Percentiles rank a stretch among this genome's conserved stretches.
These are phyloP conservation scores for Tenebrio molitor DNA, from an alignment of 1,140 invertebrate genomes.

Conservation along the genomic window DNA sequence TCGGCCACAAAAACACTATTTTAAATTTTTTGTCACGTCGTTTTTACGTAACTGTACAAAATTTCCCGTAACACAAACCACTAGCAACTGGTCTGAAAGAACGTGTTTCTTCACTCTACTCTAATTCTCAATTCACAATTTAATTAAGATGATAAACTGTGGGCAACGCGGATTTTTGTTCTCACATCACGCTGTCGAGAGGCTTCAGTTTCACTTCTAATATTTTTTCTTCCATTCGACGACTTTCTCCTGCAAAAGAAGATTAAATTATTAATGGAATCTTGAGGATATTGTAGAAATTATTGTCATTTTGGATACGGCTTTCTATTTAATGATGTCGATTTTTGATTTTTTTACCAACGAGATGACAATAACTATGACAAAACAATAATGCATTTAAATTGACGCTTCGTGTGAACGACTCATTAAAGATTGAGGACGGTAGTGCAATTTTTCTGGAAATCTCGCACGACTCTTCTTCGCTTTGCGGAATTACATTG, in stretches of 20 bases:
- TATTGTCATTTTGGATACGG: constrained; percentile 10
- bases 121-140: neutral
- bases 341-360: constrained; percentile 15
- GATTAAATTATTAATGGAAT: constrained; percentile 19
- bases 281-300: constrained; percentile 13
- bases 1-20: constrained; percentile 19
- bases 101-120: neutral
- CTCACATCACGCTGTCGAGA: constrained; percentile 9
- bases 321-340: constrained; percentile 13
- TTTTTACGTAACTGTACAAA: constrained; percentile 25
- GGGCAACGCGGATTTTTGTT: neutral
- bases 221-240: constrained; percentile 6
- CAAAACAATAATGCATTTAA: neutral
- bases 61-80: constrained; percentile 9
- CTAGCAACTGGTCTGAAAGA: neutral
- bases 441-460: neutral
- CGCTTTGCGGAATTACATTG: no score
- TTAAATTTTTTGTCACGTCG: constrained; percentile 18
- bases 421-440: constrained; percentile 3
- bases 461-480: no score
- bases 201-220: constrained; percentile 18
- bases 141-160: constrained; percentile 2
- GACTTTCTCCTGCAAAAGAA: constrained; percentile 33
- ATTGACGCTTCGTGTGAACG: neutral
- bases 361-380: constrained; percentile 13